These are phyloP conservation scores for Gopherus flavomarginatus DNA, from an alignment of 2,113 vertebrate species.

Conservation along the genomic window DNA sequence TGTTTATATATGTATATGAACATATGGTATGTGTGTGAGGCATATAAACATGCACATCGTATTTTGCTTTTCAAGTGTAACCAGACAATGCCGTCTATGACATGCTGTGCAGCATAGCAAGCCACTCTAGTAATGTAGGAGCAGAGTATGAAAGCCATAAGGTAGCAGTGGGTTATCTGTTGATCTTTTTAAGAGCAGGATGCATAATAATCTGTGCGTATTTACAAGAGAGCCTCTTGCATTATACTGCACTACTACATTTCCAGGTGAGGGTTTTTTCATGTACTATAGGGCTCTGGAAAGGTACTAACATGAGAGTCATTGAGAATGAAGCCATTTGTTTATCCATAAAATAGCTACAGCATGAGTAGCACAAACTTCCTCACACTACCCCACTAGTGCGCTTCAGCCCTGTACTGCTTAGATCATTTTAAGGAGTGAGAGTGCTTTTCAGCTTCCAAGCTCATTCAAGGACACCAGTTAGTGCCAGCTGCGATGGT, in stretches of 20 bases:
- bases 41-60: neutral
- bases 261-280: neutral
- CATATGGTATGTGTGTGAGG: neutral
- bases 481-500: neutral
- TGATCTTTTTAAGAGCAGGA: neutral
- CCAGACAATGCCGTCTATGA: conserved; percentile 8
- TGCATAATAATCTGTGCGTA: neutral
- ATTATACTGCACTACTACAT: neutral
- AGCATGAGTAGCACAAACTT: neutral
- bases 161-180: neutral
- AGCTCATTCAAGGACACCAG: neutral
- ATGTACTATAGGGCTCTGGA: neutral
- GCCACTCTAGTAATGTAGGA: neutral
- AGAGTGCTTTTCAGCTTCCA: neutral
- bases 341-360: neutral
- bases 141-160: neutral
- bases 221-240: neutral
- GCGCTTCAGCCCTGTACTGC: neutral
- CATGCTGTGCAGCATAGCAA: neutral
- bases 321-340: neutral
- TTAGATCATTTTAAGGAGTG: neutral
- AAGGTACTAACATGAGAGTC: neutral
- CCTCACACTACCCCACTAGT: neutral
- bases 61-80: conserved; percentile 9
- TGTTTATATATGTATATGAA: neutral